Base-by-base conservation (phyloP, 2,888 invertebrate genomes). In the Folsomia manolachei region DNA sequence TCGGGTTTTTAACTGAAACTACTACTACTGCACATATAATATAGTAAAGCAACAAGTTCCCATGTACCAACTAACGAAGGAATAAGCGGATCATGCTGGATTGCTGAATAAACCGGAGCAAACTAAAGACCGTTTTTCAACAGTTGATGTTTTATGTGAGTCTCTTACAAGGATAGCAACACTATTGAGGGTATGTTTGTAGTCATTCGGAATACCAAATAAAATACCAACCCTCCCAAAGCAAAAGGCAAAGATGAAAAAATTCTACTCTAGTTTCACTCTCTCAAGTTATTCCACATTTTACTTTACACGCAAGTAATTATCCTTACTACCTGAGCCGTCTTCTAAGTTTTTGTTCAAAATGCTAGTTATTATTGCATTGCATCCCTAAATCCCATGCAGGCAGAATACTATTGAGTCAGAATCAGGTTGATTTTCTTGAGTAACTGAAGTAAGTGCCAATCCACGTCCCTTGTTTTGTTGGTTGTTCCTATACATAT, bases 261-360 rank as follows among this genome's bases (percentile, higher is more conserved):
- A 19, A 56, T 56, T 56, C 27, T 64, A 64, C 64, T 66, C 65
- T 66, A 66, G 52, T 51, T 66, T 66, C n/a, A n/a, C n/a, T n/a
- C n/a, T n/a, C 14, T 39, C 7, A 14, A 39, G 7, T 39, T 39
- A 39, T 39, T 39, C 56, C 56, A 56, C 56, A 56, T 66, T n/a
- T n/a, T n/a, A n/a, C n/a, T n/a, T n/a, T 66, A 66, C 65, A 66
- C 65, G 65, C 65, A 66, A 66, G 52, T 66, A 66, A 66, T 66
- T 66, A 66, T 64, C 64, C 64, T 27, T 21, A 7, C 39, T 14
- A 9, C 39, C 39, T n/a, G 39, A 39, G 39, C 14, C 39, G 7
- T 39, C 39, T 39, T 39, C 39, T 39, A 9, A 39, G 4, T 39
- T 39, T 14, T 39, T 39, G 11, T 56, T 19, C 56, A 11, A 51